phyloP scores from a whole-genome alignment of 2,113 vertebrate genomes.

The Poecile atricapillus region DNA sequence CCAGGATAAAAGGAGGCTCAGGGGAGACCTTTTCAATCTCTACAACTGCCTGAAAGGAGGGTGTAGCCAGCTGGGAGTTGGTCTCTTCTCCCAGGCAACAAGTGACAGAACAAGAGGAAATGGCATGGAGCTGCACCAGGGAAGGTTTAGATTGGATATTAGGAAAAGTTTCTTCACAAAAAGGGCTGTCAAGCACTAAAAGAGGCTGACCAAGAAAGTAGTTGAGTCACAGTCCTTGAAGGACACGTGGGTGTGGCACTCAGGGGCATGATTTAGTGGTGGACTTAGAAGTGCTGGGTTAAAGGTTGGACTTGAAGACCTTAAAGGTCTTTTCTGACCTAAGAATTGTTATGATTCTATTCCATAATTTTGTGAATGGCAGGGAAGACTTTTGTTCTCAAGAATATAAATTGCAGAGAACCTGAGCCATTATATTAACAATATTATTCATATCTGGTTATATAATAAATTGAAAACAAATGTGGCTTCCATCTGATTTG shows the following conservation, averaged over 20 bases:
- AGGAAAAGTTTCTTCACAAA: neutral
- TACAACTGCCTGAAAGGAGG: neutral
- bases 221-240: neutral
- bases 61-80: accelerated
- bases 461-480: neutral
- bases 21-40: accelerated
- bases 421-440: neutral
- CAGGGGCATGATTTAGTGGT: neutral
- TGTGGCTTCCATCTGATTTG: neutral
- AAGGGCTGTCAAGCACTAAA: neutral
- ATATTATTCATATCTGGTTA: neutral
- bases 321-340: neutral
- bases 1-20: neutral
- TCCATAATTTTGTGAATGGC: neutral
- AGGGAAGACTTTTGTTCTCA: neutral
- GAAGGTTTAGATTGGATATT: neutral
- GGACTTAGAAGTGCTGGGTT: neutral
- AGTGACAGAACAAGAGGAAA: neutral
- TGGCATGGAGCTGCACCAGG: neutral
- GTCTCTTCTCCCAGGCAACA: neutral
- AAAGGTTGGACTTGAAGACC: neutral
- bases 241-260: neutral
- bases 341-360: neutral
- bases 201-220: neutral
- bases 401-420: neutral